Evolutionary conservation across 92 coral and sea anemone genomes (phyloP), one percentile per base, ranked within the genome.

Genomic region (Porites evermanni): DNA sequence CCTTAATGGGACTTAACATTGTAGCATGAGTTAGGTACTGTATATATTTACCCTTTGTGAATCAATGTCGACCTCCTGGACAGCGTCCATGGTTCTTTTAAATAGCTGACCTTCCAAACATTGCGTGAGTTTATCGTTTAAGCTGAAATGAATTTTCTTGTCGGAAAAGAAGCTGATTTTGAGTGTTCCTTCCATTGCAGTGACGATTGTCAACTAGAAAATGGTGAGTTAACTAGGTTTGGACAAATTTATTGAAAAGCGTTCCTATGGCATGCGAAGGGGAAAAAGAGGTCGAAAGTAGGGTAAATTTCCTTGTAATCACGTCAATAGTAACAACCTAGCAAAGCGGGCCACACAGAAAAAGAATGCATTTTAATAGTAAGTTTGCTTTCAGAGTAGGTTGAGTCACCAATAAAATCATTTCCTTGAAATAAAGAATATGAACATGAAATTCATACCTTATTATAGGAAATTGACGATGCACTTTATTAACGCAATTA

Each of bases 71-170:
- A 94, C 93, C 58, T 92, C 97, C 69, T 95, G 98, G 75, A 93
- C 84, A 70, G 90, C 87, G 73, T 97, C 96, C 77, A 94, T 70
- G 29, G 97, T 91, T 69, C 98, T 89, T 82, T 88, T 94, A 70
- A 91, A 97, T 91, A 97, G 77, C 19, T 86, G 94, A 21, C 89
- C 94, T 70, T 97, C 99, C 9, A 97, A 81, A 66, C 95, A 98
- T 81, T 95, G 98, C 72, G n/a, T n/a, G n/a, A n/a, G 32, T 29
- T 29, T 29, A 29, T 29, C 32, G 32, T 29, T 29, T 29, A 29
- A 29, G 32, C 32, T 29, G 32, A 29, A 29, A 56, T 38, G 53
- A 38, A 14, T 32, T 44, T 70, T 70, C 53, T 7, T 70, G 54
- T 47, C 6, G 44, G 16, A 32, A 7, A 52, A 32, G 74, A 70